phyloP scores from a whole-genome alignment of 1,140 invertebrate genomes.

The Zaprionus davidi region DNA sequence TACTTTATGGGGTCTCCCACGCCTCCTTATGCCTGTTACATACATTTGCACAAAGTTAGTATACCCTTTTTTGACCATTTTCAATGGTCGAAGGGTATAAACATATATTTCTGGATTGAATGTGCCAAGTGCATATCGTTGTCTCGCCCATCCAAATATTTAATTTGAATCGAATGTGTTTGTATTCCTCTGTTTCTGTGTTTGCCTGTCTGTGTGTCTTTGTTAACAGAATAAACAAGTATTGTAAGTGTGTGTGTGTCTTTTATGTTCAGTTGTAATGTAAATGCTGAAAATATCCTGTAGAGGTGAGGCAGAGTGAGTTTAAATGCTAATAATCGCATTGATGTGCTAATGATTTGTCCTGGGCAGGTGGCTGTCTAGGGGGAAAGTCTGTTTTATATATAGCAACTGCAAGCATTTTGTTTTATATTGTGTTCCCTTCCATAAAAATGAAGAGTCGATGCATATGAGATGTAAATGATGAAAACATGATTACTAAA shows the following conservation, averaged over 20 bases:
- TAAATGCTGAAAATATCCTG: background rate
- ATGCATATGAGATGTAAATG: no score
- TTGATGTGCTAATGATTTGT: background rate
- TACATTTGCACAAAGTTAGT: no score
- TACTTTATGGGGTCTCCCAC: no score
- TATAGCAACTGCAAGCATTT: background rate
- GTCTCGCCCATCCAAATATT: constrained; percentile 23
- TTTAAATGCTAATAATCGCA: background rate
- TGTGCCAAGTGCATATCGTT: constrained; percentile 20
- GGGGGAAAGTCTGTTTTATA: background rate
- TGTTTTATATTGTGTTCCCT: no score
- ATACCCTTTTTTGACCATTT: no score
- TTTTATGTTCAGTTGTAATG: background rate
- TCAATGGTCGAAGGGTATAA: no score
- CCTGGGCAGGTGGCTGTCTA: background rate
- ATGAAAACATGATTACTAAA: no score
- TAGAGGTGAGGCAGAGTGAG: background rate
- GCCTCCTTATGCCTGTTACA: no score
- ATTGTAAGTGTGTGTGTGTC: background rate
- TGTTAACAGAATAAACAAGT: constrained; percentile 6
- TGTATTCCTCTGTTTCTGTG: constrained; percentile 2
- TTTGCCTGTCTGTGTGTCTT: constrained; percentile 4
- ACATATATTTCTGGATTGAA: background rate
- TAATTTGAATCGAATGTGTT: constrained; percentile 26
- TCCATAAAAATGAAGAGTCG: no score